phyloP scores from a whole-genome alignment of 2,797 vertebrate species.

The Siniperca scherzeri region DNA sequence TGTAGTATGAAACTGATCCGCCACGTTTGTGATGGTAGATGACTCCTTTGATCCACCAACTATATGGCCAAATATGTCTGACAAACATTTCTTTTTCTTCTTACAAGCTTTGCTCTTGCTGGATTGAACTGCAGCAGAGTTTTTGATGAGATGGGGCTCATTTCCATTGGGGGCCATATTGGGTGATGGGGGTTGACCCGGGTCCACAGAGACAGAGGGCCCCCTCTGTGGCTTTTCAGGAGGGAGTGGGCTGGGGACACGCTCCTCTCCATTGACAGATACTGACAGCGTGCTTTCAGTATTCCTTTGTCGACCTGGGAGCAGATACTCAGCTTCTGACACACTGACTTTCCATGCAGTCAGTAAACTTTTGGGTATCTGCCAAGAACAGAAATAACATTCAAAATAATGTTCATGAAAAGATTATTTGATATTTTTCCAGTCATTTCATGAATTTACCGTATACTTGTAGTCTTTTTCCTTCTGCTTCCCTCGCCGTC shows the following conservation, averaged over 20 bases:
- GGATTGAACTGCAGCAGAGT: slow-evolving; percentile 58
- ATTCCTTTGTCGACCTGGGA: slow-evolving; percentile 83
- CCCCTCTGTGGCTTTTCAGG: slow-evolving; percentile 53
- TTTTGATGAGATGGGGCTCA: slow-evolving; percentile 51
- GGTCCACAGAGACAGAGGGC: slow-evolving; percentile 54
- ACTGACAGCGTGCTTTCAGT: slow-evolving; percentile 60
- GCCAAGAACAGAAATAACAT: slow-evolving; percentile 50
- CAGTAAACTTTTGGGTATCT: slow-evolving; percentile 96
- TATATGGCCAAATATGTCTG: slow-evolving; percentile 82
- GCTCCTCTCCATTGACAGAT: slow-evolving; percentile 65
- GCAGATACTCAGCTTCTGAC: slow-evolving; percentile 90
- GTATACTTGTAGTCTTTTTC: slow-evolving; percentile 95
- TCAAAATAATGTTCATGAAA: slow-evolving; percentile 3
- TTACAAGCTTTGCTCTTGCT: slow-evolving; percentile 74
- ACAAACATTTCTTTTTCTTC: slow-evolving; percentile 84
- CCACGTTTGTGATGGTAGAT: slow-evolving; percentile 31
- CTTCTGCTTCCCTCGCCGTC: slow-evolving; percentile 93
- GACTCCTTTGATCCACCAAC: slow-evolving; percentile 73
- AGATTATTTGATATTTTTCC: not conserved
- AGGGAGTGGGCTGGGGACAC: slow-evolving; percentile 67
- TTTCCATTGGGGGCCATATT: slow-evolving; percentile 62
- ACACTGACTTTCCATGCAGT: slow-evolving; percentile 95
- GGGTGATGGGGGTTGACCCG: slow-evolving; percentile 39
- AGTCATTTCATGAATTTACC: slow-evolving; percentile 74
- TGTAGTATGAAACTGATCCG: slow-evolving; percentile 51